Evolutionary conservation across 2,888 invertebrate genomes (phyloP), one percentile per base, ranked within the genome.

Genomic region (Pammene aurita): DNA sequence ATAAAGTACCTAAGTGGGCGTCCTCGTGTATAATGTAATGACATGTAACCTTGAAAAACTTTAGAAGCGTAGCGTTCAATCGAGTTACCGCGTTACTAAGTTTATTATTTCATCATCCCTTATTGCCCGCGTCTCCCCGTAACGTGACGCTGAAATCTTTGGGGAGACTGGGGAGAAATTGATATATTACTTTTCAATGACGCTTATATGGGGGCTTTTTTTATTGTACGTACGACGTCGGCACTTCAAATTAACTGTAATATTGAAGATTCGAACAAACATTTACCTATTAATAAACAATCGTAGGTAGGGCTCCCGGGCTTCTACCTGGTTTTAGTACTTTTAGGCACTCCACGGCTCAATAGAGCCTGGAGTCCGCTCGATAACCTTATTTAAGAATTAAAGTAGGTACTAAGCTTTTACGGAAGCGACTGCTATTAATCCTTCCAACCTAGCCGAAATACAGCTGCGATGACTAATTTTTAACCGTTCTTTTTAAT

Each of bases 51-150:
- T 62, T 62, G 41, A 62, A 62, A 61, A 41, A 50, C n/a, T 41
- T 50, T 7, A 60, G 38, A 48, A 57, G 35, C 44, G 68, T 69
- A 77, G 52, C 73, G 73, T 77, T 75, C 73, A 77, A 76, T 77
- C 75, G 35, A 75, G 78, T 77, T 77, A 75, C 74, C 74, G 75
- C 67, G 73, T 71, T 35, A 63, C 67, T 57, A 74, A 76, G 75
- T 76, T 71, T 71, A 73, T 76, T 72, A 75, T 71, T 64, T 50
- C 61, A 62, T 68, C 56, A 56, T 67, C 50, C 72, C 52, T 57
- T 63, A 63, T 52, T 52, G 56, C 57, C 62, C 35, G 50, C 44
- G 52, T 63, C 64, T 60, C 48, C 56, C 42, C 46, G 68, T 58
- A 52, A 64, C 52, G 63, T 46, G 57, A 63, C 57, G 63, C 67